phyloP scores from a whole-genome alignment of 2,113 vertebrate species.

The Phyllostomus hastatus region DNA sequence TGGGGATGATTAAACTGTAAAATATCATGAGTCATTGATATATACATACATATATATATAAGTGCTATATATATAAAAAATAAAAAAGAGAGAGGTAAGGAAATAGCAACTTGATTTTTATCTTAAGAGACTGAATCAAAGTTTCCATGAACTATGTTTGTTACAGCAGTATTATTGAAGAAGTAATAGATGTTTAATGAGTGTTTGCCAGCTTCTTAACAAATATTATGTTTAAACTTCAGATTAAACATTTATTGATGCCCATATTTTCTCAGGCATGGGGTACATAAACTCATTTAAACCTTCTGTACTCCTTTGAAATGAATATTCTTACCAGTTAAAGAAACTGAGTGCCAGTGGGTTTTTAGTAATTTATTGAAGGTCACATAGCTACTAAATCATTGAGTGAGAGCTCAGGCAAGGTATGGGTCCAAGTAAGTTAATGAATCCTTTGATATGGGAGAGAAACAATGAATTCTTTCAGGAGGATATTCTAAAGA shows the following conservation, averaged over 20 bases:
- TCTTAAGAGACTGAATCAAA: background rate
- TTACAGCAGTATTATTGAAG: background rate
- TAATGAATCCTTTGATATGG: background rate
- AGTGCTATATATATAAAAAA: background rate
- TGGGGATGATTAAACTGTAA: background rate
- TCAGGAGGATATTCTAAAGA: background rate
- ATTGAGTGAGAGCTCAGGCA: background rate
- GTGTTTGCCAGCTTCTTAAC: background rate
- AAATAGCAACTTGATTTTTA: background rate
- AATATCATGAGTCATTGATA: background rate
- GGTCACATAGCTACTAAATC: background rate
- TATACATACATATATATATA: too few species aligned
- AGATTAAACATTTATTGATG: background rate
- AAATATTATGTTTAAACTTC: background rate
- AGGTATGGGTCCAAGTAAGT: background rate
- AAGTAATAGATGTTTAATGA: background rate
- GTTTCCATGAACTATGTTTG: background rate
- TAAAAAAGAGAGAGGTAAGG: background rate
- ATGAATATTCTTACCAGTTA: background rate
- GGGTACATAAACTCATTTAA: background rate
- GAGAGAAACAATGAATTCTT: background rate
- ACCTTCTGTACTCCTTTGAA: background rate
- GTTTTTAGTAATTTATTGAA: background rate
- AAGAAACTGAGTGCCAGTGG: background rate
- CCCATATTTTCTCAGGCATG: background rate